Conservation (phyloP, 2,113 vertebrate genomes). For the Halcyon malimbica region DNA sequence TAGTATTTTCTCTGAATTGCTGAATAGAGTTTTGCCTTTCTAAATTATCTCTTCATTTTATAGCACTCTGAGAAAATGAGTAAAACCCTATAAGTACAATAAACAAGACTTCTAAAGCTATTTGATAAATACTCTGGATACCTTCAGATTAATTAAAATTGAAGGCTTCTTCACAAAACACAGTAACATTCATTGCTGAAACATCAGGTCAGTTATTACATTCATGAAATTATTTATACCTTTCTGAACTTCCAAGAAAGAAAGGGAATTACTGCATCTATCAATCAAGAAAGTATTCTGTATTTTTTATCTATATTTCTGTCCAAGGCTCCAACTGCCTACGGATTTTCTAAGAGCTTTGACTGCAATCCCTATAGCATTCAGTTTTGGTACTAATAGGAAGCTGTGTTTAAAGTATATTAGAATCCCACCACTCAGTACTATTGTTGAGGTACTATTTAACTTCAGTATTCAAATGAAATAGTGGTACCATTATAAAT, state of each 20-base stretch:
- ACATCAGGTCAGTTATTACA: slow-evolving; percentile 13
- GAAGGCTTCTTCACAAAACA: slow-evolving; percentile 29
- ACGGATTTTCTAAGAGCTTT: background rate
- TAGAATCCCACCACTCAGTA: background rate
- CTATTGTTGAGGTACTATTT: background rate
- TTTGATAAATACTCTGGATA: slow-evolving; percentile 24
- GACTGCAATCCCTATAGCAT: background rate
- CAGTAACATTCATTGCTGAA: background rate
- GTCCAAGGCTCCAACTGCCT: slow-evolving; percentile 16
- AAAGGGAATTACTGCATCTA: slow-evolving; percentile 22
- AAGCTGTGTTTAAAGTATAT: background rate
- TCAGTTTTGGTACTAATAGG: background rate
- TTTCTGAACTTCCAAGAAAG: slow-evolving; percentile 16
- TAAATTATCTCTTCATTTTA: background rate
- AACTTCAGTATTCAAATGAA: background rate
- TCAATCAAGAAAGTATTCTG: slow-evolving; percentile 18
- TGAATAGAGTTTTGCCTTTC: slow-evolving; percentile 13
- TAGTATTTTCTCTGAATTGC: background rate
- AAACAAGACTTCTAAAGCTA: background rate
- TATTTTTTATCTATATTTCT: slow-evolving; percentile 45
- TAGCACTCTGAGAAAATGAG: background rate
- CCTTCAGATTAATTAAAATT: slow-evolving; percentile 57
- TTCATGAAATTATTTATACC: slow-evolving; percentile 48
- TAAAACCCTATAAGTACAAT: background rate
- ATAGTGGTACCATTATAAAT: background rate